Evolutionary conservation across 2,113 vertebrate genomes (phyloP), one percentile per base, ranked within the genome.

Genomic region (Rhea pennata): DNA sequence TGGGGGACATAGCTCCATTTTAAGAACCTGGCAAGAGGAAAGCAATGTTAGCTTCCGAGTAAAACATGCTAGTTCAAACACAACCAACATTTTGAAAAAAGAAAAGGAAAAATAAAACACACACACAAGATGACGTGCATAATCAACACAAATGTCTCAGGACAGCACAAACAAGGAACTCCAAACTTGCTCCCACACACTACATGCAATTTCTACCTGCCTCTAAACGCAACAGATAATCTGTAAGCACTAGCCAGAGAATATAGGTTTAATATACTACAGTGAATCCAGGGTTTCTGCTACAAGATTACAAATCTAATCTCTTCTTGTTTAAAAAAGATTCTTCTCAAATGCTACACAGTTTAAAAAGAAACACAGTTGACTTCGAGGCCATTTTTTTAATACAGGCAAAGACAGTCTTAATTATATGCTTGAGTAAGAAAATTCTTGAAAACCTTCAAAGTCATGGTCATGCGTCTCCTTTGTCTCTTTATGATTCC

Each of bases 381-480:
- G 84, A 92, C 67, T 91, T 76, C 67, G 31, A 24, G 40, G 44
- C 8, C 83, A 27, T 59, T 91, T 81, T 81, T 93, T 93, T 89
- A 89, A 91, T 51, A 87, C 11, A 72, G 46, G n/a, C 29, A 91
- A 51, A 92, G 72, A 67, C 39, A 58, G 10, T 58, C 17, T 26
- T 77, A 90, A 91, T 78, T 87, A 64, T 27, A 58, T 59, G 77
- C 40, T 29, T 51, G 23, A 74, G 20, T 58, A 92, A 77, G 67
- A 88, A 95, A 81, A 95, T 84, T 84, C 87, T 90, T 65, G 72
- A 76, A 93, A 95, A 61, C 67, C 31, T 92, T 90, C 76, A 74
- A 42, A 73, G 48, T 66, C 73, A 54, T 13, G n/a, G 40, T 51
- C 81, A 50, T 9, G 16, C 54, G 89, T 59, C 33, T 44, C 62